Conservation (phyloP, 2,797 vertebrate genomes). For the Xenopus petersii region DNA sequence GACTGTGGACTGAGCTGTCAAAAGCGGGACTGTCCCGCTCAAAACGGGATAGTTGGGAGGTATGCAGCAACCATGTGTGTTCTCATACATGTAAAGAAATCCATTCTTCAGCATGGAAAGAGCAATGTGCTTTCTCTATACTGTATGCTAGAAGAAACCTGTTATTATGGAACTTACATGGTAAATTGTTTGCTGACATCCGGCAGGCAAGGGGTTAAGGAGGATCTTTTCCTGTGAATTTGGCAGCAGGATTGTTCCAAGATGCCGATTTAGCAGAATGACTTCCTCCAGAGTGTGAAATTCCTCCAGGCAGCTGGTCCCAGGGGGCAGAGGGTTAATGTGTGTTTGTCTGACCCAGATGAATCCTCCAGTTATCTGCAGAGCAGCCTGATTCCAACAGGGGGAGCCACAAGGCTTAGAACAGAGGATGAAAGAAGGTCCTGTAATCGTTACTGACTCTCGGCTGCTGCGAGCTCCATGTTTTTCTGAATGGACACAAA, state of each 20-base stretch:
- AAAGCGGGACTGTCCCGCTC: no score
- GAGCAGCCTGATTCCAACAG: not conserved
- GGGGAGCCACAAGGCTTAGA: not conserved
- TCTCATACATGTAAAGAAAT: no score
- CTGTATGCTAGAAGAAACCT: no score
- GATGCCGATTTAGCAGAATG: not conserved
- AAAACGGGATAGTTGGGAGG: no score
- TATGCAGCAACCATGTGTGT: no score
- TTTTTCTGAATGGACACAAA: no score
- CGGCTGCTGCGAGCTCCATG: not conserved
- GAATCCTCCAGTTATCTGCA: conserved; percentile 14
- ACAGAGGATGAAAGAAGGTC: not conserved
- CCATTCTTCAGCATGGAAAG: no score
- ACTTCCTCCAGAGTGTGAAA: conserved; percentile 3
- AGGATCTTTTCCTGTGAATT: not conserved
- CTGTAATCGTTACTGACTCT: not conserved
- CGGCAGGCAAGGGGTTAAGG: not conserved
- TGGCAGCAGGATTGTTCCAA: not conserved
- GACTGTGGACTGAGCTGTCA: no score
- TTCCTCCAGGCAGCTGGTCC: conserved; percentile 1
- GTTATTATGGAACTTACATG: no score
- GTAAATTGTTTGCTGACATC: no score
- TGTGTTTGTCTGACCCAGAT: conserved; percentile 14
- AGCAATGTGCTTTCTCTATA: no score
- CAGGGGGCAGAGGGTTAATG: conserved; percentile 18